Percentiles rank a stretch among this genome's conserved stretches.
These are phyloP conservation scores for Channa maculata DNA, from an alignment of 2,113 vertebrate species.

Conservation along the genomic window DNA sequence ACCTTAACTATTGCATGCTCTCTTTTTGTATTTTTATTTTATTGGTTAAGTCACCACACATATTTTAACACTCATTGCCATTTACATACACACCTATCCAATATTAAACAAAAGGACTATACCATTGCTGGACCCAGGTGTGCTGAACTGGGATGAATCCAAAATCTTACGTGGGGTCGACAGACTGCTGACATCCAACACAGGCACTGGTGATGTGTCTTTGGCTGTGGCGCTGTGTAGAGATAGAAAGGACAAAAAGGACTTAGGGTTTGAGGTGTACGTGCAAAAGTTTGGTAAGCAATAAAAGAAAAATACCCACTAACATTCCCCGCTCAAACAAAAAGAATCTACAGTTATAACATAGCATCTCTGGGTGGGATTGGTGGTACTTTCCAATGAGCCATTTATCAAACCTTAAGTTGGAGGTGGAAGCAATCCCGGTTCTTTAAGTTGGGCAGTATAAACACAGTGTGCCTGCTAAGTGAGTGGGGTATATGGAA, in stretches of 20 bases:
- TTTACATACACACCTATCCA: neutral
- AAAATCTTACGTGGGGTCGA: conserved; percentile 93
- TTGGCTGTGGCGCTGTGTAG: conserved; percentile 84
- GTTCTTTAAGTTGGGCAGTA: conserved; percentile 62
- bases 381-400: conserved; percentile 73
- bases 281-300: conserved; percentile 22
- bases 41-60: neutral
- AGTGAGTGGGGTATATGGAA: conserved; percentile 79
- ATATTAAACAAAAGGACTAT: conserved; percentile 50
- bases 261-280: too few species aligned
- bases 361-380: conserved; percentile 48
- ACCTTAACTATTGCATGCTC: neutral
- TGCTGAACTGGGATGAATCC: conserved; percentile 89
- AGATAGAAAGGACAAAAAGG: conserved; percentile 4
- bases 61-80: neutral
- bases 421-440: conserved; percentile 64
- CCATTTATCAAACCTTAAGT: conserved; percentile 74
- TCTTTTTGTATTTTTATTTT: neutral
- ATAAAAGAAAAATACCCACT: conserved; percentile 26
- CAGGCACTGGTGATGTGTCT: conserved; percentile 86
- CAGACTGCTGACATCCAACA: conserved; percentile 90
- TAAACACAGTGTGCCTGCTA: conserved; percentile 75
- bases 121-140: conserved; percentile 87
- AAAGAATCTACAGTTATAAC: conserved; percentile 59
- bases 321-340: conserved; percentile 38